These are phyloP conservation scores for Leptothorax acervorum DNA, from an alignment of 2,888 invertebrate species.

Conservation along the genomic window DNA sequence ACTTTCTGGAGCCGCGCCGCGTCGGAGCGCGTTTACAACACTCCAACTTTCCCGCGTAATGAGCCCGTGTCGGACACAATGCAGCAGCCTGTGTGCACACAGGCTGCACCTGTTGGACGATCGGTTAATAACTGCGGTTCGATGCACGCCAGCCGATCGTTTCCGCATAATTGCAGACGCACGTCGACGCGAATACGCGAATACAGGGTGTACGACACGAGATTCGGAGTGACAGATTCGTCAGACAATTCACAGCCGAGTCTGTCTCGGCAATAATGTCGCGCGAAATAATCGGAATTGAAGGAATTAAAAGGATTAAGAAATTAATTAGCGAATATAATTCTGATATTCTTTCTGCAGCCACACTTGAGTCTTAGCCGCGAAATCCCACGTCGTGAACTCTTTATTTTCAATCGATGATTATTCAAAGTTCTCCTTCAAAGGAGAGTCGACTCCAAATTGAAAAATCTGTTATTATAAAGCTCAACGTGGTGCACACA, in stretches of 20 bases:
- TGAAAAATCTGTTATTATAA: neutral
- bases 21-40: constrained; percentile 20
- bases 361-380: neutral
- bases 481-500: neutral
- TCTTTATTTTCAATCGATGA: neutral
- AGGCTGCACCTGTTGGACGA: constrained; percentile 53
- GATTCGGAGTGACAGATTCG: constrained; percentile 20
- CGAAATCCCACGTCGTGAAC: neutral
- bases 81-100: constrained; percentile 39
- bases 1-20: constrained; percentile 41
- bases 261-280: no score
- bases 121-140: constrained; percentile 54
- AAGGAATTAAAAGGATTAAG: neutral
- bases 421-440: neutral
- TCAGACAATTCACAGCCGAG: neutral
- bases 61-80: constrained; percentile 48
- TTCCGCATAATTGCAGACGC: constrained; percentile 46
- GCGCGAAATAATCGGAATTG: neutral
- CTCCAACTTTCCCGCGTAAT: constrained; percentile 57
- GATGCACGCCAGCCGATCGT: constrained; percentile 52
- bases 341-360: neutral
- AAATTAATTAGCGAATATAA: neutral
- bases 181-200: constrained; percentile 20
- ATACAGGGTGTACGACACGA: constrained; percentile 25
- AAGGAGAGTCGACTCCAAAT: neutral